Conservation (phyloP, 2,797 vertebrate species). For the Myotis planiceps region DNA sequence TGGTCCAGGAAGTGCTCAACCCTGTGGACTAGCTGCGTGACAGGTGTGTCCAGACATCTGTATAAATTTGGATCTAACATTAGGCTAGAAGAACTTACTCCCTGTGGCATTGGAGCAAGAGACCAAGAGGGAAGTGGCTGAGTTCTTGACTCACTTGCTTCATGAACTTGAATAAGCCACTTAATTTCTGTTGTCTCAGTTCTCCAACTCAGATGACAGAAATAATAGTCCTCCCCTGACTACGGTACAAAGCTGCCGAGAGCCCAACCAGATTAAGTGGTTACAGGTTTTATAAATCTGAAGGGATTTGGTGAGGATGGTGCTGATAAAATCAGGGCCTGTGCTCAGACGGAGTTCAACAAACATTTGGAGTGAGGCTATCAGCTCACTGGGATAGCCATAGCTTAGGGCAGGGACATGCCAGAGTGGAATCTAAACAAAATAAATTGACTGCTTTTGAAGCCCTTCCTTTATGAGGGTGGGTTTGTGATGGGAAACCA, state of each 20-base stretch:
- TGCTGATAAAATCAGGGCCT: not conserved
- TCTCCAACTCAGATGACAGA: not conserved
- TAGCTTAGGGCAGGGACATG: not conserved
- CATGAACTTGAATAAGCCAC: not conserved
- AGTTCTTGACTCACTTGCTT: not conserved
- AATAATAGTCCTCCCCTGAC: not conserved
- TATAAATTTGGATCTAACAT: not conserved
- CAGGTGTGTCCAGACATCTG: not conserved
- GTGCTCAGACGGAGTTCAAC: not conserved
- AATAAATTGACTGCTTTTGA: constrained; percentile 54
- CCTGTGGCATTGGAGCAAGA: not conserved
- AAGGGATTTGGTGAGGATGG: not conserved
- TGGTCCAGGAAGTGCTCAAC: not conserved
- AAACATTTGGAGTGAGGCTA: not conserved
- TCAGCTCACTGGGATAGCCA: not conserved
- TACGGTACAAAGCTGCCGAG: not conserved
- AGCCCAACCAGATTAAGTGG: not conserved
- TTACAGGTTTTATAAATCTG: not conserved
- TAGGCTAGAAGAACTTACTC: not conserved
- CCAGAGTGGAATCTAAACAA: constrained; percentile 16
- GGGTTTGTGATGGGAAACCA: constrained; percentile 52
- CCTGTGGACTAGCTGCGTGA: not conserved
- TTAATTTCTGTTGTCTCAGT: not conserved
- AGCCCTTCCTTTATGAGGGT: constrained; percentile 27
- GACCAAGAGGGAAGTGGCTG: not conserved